Evolutionary conservation across 2,113 vertebrate species (phyloP), one percentile per base, ranked within the genome.

Genomic region (Gymnocephalus cernua): DNA sequence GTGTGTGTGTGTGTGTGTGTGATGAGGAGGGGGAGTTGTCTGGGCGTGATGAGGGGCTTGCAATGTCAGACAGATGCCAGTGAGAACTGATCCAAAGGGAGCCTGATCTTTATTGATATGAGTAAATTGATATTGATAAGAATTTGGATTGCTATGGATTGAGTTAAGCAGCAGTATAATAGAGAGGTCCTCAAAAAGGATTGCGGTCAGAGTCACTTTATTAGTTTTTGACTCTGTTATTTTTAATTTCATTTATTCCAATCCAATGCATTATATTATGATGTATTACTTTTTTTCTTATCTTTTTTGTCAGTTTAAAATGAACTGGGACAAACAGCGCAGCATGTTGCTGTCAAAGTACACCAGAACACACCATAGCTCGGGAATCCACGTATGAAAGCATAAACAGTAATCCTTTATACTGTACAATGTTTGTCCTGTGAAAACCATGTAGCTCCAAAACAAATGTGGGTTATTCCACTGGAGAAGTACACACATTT

Each of bases 51-150:
- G 86, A 89, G 87, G 93, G 87, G 86, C 90, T 89, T 92, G 84
- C 94, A 93, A 93, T 92, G 94, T 93, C 91, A 94, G 91, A 92
- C 92, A 90, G 93, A 91, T 91, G 93, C 93, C 93, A 59, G 86
- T 93, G 95, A 96, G 93, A 95, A 88, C 90, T 41, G 87, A 94
- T 96, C 96, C 95, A 78, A 93, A 86, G 95, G 95, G 96, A 96
- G 94, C 84, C 84, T 95, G 95, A 96, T 96, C 93, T 96, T 97
- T 97, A 99, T 98, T 97, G 97, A 97, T 98, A 98, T 96, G 93
- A 96, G 96, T 96, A 97, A 98, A 98, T 97, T 96, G 96, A 97
- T 98, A 99, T 99, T 96, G 96, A 99, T 97, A 98, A 96, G 94
- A 95, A 95, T 97, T 96, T 97, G 92, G 87, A 95, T 95, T 95